Percentiles rank a stretch among this genome's conserved stretches.
phyloP scores from a whole-genome alignment of 2,888 invertebrate genomes.

The Drosophila neotestacea region DNA sequence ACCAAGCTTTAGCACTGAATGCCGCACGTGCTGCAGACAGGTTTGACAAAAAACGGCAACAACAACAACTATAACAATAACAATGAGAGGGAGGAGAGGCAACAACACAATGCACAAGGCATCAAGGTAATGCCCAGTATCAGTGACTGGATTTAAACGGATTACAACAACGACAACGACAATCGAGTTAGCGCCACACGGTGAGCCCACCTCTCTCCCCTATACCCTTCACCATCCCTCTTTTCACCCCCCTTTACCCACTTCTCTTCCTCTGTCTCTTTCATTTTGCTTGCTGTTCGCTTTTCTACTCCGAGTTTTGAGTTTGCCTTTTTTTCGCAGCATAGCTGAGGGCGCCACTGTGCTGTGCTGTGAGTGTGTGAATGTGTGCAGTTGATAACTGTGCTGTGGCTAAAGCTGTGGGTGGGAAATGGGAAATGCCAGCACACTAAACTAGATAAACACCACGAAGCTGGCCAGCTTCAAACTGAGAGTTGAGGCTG shows the following conservation, averaged over 20 bases:
- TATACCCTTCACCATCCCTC: background rate
- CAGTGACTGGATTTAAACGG: constrained; percentile 81
- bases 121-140: constrained; percentile 73
- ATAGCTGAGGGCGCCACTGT: constrained; percentile 25
- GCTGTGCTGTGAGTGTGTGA: constrained; percentile 16
- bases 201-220: constrained; percentile 15
- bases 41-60: constrained; percentile 73
- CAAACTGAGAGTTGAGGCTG: constrained; percentile 41
- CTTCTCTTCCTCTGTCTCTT: background rate
- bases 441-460: constrained; percentile 73
- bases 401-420: constrained; percentile 47
- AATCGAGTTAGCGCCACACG: constrained; percentile 76
- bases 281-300: constrained; percentile 5
- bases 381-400: constrained; percentile 57
- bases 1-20: constrained; percentile 45
- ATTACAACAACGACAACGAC: constrained; percentile 76
- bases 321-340: constrained; percentile 42
- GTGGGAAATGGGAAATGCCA: constrained; percentile 9
- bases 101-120: constrained; percentile 36
- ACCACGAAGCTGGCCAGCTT: constrained; percentile 56
- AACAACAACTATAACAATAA: constrained; percentile 24
- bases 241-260: background rate
- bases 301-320: constrained; percentile 35
- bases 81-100: background rate
- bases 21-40: constrained; percentile 81